Percentiles rank a stretch among this genome's conserved stretches.
phyloP scores from a whole-genome alignment of 64 coral and sea anemone species.

The Stichodactyla helianthus region DNA sequence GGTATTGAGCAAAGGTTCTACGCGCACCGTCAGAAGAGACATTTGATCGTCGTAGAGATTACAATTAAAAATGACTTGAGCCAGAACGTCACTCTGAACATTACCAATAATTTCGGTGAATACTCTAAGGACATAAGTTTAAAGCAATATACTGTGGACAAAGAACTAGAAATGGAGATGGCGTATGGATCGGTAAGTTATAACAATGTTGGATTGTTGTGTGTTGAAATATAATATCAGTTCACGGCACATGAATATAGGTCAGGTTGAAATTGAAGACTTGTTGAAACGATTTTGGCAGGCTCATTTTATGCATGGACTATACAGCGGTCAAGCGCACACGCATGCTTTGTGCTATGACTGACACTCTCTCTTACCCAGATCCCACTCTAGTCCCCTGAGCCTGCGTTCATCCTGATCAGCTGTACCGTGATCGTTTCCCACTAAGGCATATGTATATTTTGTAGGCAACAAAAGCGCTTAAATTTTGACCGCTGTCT shows the following conservation, averaged over 20 bases:
- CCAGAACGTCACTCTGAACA: slow-evolving; percentile 31
- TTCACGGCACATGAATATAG: not conserved
- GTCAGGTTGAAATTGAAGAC: not conserved
- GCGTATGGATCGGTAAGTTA: slow-evolving; percentile 18
- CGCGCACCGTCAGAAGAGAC: slow-evolving; percentile 64
- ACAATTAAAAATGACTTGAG: slow-evolving; percentile 63
- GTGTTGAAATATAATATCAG: not conserved
- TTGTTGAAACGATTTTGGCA: not conserved
- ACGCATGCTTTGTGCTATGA: not conserved
- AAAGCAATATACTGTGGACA: slow-evolving; percentile 15
- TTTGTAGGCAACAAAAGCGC: no score
- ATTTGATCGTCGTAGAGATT: slow-evolving; percentile 70
- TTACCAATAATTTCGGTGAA: slow-evolving; percentile 67
- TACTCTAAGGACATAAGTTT: slow-evolving; percentile 50
- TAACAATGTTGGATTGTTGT: slow-evolving; percentile 8
- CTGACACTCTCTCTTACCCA: no score
- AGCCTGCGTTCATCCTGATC: no score
- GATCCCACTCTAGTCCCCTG: no score
- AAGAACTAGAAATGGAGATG: slow-evolving; percentile 15
- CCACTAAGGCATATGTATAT: no score
- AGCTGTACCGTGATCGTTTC: not conserved
- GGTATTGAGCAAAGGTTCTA: slow-evolving; percentile 68
- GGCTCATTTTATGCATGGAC: not conserved
- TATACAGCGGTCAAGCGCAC: not conserved
- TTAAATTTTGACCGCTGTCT: not conserved